These are phyloP conservation scores for Nebria salina DNA, from an alignment of 2,888 invertebrate genomes.

Conservation along the genomic window DNA sequence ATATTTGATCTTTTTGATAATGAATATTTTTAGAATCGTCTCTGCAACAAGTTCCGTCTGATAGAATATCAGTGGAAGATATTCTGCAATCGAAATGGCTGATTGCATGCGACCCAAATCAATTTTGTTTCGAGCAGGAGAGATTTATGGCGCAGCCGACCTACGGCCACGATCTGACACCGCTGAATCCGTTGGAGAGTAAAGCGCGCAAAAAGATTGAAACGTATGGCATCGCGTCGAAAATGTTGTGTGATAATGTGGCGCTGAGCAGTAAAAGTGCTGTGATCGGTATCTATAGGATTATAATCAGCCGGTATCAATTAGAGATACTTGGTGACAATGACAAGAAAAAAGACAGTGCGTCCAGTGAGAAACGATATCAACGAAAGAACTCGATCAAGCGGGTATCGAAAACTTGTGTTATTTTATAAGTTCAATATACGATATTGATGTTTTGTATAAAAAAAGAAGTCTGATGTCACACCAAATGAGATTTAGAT, in stretches of 20 bases:
- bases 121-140: conserved; percentile 54
- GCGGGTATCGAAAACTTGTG: conserved; percentile 47
- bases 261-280: conserved; percentile 71
- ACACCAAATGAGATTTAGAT: conserved; percentile 32
- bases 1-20: background rate
- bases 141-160: conserved; percentile 63
- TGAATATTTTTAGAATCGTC: conserved; percentile 53
- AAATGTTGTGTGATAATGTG: conserved; percentile 67
- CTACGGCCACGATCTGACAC: conserved; percentile 58
- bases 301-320: conserved; percentile 70
- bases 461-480: conserved; percentile 32
- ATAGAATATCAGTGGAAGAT: conserved; percentile 58
- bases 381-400: conserved; percentile 47
- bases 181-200: conserved; percentile 62
- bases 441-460: conserved; percentile 19
- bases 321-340: conserved; percentile 59
- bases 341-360: conserved; percentile 32
- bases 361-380: conserved; percentile 45
- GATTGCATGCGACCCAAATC: conserved; percentile 39
- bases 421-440: conserved; percentile 47
- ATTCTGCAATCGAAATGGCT: conserved; percentile 63
- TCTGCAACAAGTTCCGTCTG: conserved; percentile 55
- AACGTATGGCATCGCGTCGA: conserved; percentile 69
- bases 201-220: conserved; percentile 66
- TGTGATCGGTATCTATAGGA: conserved; percentile 76